Conservation (phyloP, 2,888 invertebrate species). For the Cosmorhoe ocellata region DNA sequence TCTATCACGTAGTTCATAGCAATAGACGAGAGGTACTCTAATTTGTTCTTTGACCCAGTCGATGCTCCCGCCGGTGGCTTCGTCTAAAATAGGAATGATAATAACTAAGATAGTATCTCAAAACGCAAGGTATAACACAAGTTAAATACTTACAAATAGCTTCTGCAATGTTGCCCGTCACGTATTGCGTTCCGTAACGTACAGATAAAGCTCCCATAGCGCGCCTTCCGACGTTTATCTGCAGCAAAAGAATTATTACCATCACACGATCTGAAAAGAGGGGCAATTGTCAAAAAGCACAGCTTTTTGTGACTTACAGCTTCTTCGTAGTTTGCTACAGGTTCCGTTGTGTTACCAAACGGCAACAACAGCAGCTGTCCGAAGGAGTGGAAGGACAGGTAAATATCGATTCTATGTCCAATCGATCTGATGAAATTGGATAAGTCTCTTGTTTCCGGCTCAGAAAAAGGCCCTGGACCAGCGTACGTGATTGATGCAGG, state of each 20-base stretch:
- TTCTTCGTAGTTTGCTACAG: conserved; percentile 52
- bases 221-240: conserved; percentile 65
- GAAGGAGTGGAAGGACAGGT: conserved; percentile 86
- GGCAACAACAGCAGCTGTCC: conserved; percentile 86
- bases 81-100: conserved; percentile 47
- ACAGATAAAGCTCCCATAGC: conserved; percentile 67
- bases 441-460: conserved; percentile 72
- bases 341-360: conserved; percentile 63
- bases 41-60: conserved; percentile 63
- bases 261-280: too few species aligned
- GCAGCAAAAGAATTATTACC: conserved; percentile 30
- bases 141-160: conserved; percentile 71
- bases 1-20: conserved; percentile 79
- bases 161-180: conserved; percentile 74
- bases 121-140: too few species aligned
- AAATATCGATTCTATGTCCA: conserved; percentile 59
- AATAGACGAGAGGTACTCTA: conserved; percentile 56
- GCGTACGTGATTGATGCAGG: conserved; percentile 74
- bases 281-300: too few species aligned
- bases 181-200: conserved; percentile 68
- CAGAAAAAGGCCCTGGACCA: conserved; percentile 80
- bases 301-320: conserved; percentile 44
- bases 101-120: too few species aligned
- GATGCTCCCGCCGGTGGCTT: conserved; percentile 60
- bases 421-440: conserved; percentile 45